Conservation (phyloP, 2,888 invertebrate genomes). For the Euzophera pinguis region DNA sequence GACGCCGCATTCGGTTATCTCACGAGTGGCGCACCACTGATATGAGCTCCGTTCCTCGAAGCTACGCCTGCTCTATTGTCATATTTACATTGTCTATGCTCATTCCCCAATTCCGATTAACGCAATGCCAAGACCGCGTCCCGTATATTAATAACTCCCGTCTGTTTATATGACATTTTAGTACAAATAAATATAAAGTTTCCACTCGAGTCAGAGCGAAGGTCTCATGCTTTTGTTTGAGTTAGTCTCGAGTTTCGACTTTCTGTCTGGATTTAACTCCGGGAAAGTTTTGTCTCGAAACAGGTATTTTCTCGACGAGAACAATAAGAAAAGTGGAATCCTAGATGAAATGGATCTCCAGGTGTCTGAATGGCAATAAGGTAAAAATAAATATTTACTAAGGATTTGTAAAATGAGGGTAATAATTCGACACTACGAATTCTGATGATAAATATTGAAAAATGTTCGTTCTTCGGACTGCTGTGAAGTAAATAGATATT, state of each 20-base stretch:
- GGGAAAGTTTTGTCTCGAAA: constrained; percentile 32
- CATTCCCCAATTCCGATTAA: constrained; percentile 73
- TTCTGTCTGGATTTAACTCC: constrained; percentile 36
- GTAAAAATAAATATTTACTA: not conserved
- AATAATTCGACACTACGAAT: not conserved
- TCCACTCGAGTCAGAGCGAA: constrained; percentile 25
- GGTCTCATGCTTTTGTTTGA: constrained; percentile 36
- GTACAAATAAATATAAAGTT: constrained; percentile 25
- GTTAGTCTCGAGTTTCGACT: constrained; percentile 33
- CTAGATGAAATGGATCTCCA: constrained; percentile 19
- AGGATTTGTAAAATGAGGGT: not conserved
- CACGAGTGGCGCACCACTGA: constrained; percentile 69
- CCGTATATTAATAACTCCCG: constrained; percentile 35
- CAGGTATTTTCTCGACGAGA: constrained; percentile 25
- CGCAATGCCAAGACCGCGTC: constrained; percentile 52
- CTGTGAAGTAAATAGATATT: too few relatives aligned
- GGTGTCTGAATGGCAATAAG: not conserved
- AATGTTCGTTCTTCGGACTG: too few relatives aligned
- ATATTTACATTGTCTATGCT: constrained; percentile 76
- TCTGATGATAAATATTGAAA: too few relatives aligned
- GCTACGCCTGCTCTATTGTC: constrained; percentile 67
- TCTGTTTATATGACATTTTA: constrained; percentile 20
- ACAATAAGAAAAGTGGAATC: constrained; percentile 18
- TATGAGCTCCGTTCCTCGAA: constrained; percentile 57
- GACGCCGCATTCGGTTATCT: constrained; percentile 69